Evolutionary conservation across 2,797 vertebrate species (phyloP).

Genomic region (Myiotriccus ornatus): DNA sequence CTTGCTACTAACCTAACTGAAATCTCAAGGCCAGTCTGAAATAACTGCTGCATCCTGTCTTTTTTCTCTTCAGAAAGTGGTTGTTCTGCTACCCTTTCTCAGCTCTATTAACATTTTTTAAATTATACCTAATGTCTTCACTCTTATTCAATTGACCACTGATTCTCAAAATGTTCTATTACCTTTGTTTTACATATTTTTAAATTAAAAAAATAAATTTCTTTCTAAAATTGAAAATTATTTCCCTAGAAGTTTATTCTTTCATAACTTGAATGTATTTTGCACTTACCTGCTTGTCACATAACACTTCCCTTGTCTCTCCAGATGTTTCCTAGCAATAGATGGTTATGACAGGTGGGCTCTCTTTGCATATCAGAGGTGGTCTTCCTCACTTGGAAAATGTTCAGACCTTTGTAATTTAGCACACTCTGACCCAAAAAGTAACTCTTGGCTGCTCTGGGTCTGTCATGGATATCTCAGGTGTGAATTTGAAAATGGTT

Average conservation of each 20-base stretch:
- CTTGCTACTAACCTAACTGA: background rate
- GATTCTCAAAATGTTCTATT: background rate
- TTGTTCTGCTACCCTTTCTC: background rate
- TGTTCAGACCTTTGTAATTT: background rate
- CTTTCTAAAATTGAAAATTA: background rate
- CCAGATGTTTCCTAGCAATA: background rate
- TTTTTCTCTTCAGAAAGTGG: background rate
- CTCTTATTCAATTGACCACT: background rate
- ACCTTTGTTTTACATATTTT: background rate
- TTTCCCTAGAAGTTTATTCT: background rate
- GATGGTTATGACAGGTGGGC: background rate
- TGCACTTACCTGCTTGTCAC: background rate
- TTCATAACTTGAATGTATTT: background rate
- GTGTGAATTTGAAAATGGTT: background rate
- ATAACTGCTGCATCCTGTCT: background rate
- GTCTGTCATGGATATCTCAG: background rate
- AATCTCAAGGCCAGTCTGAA: background rate
- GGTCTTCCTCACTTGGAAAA: background rate
- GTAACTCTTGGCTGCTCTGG: background rate
- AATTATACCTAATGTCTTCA: background rate
- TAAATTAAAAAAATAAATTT: background rate
- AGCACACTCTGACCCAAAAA: background rate
- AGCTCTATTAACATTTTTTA: background rate
- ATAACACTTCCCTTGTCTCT: background rate
- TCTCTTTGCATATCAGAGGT: background rate